Base-by-base conservation (phyloP, 2,113 vertebrate genomes). In the Zapus hudsonius region DNA sequence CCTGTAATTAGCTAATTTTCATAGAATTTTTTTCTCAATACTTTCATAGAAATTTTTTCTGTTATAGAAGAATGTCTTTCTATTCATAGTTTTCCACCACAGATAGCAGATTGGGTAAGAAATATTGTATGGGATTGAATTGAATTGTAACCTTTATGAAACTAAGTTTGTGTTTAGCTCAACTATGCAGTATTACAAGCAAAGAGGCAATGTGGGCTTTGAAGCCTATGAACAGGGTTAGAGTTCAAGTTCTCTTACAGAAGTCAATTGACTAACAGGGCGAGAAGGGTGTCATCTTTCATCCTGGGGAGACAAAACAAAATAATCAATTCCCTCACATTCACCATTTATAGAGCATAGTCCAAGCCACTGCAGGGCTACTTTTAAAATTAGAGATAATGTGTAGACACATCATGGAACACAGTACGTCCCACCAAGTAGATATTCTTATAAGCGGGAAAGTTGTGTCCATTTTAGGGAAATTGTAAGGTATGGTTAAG, bases 401-500 rank as follows among this genome's bases (percentile, higher is more conserved):
- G 80, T 7, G 3, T 19, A 80, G 36, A 72, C 7, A 52, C 75
- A 9, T 80, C 19, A 20, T 8, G 16, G 52, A 80, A 5, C 69
- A 55, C 1, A 40, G 20, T 29, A 27, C 9, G n/a, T 64, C 17
- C 38, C 22, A 66, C 52, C 52, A 44, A 44, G 29, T 1, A 89
- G 25, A 22, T 64, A 42, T 22, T 92, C 42, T 64, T 84, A 75
- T 4, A 33, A 47, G 59, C 17, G 59, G 70, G 47, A 57, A 81
- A 89, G 69, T 1, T n/a, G 5, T 63, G 57, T 86, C n/a, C 42
- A 61, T 1, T 69, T 73, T 69, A 69, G 11, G 33, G 22, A 75
- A 89, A n/a, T 20, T 79, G 17, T 12, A 93, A 73, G 19, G 5
- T 88, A 78, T 92, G 52, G n/a, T 40, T 80, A 64, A 90, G 76